These are phyloP conservation scores for Centropristis striata DNA, from an alignment of 2,113 vertebrate species.

Conservation along the genomic window DNA sequence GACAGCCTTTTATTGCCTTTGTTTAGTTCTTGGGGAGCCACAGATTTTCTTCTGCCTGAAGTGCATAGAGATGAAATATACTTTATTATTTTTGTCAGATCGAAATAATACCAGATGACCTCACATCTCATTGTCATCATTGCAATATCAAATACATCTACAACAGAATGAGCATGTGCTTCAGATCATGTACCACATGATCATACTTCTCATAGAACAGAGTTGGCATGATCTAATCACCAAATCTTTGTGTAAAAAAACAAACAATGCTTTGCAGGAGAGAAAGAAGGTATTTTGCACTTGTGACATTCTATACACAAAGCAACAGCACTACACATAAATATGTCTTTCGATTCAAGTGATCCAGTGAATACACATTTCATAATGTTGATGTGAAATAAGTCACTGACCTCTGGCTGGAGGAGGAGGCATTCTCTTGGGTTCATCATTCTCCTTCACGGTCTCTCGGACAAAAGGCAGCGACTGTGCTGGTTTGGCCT, in stretches of 20 bases:
- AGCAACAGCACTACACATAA: too few relatives aligned
- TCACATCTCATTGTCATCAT: background rate
- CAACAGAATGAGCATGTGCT: background rate
- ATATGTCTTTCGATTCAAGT: background rate
- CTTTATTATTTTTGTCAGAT: background rate
- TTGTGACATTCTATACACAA: too few relatives aligned
- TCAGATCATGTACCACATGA: background rate
- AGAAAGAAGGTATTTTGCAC: background rate
- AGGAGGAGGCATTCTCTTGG: constrained; percentile 51
- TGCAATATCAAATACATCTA: background rate
- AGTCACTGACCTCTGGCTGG: constrained; percentile 38
- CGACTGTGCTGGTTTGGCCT: constrained; percentile 36
- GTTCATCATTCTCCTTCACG: constrained; percentile 72
- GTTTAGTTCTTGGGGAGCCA: constrained; percentile 85
- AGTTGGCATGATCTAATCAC: background rate
- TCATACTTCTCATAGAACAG: background rate
- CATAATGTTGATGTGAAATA: background rate
- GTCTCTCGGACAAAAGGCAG: constrained; percentile 44
- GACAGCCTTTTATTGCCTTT: constrained; percentile 91
- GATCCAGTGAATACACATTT: background rate
- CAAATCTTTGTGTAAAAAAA: background rate
- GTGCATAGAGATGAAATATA: background rate
- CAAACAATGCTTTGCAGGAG: background rate
- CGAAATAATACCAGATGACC: background rate
- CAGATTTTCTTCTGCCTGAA: constrained; percentile 88